A percentile compares a stretch with the other conserved stretches of the same genome.
Conservation (phyloP, 2,888 invertebrate species). For the Agrochola litura region DNA sequence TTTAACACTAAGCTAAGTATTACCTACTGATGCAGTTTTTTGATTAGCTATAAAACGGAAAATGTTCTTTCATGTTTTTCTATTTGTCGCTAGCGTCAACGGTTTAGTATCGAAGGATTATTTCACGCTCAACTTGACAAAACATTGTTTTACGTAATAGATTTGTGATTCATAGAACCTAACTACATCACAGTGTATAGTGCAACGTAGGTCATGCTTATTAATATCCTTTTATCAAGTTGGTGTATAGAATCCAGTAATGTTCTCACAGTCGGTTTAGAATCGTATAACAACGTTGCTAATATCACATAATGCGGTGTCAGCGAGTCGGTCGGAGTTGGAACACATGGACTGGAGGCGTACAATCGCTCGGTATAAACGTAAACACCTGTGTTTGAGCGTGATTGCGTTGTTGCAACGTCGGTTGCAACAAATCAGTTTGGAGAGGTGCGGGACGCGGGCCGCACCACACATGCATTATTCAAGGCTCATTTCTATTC, state of each 20-base stretch:
- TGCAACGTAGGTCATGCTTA: constrained; percentile 54
- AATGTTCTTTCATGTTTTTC: constrained; percentile 30
- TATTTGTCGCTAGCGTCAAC: constrained; percentile 36
- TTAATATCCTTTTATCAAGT: constrained; percentile 62
- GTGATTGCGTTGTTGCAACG: constrained; percentile 70
- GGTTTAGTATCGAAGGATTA: constrained; percentile 47
- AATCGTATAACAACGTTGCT: constrained; percentile 42
- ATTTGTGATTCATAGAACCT: constrained; percentile 64
- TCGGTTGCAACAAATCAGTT: constrained; percentile 83
- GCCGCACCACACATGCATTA: constrained; percentile 85
- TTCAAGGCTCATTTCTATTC: constrained; percentile 90
- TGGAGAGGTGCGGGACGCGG: constrained; percentile 73
- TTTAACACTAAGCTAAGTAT: constrained; percentile 29
- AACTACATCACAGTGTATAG: constrained; percentile 54
- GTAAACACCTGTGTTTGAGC: constrained; percentile 71
- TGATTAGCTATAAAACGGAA: constrained; percentile 41
- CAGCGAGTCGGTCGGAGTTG: constrained; percentile 43
- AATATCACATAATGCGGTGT: constrained; percentile 53
- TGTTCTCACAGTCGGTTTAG: constrained; percentile 59
- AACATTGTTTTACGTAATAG: constrained; percentile 66
- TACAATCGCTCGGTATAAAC: constrained; percentile 54
- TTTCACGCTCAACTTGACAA: constrained; percentile 62
- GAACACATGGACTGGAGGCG: constrained; percentile 50
- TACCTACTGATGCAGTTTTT: constrained; percentile 37
- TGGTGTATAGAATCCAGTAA: constrained; percentile 46